Percentiles rank a stretch among this genome's conserved stretches.
phyloP scores from a whole-genome alignment of 2,797 vertebrate genomes.

The Anguilla marmorata region DNA sequence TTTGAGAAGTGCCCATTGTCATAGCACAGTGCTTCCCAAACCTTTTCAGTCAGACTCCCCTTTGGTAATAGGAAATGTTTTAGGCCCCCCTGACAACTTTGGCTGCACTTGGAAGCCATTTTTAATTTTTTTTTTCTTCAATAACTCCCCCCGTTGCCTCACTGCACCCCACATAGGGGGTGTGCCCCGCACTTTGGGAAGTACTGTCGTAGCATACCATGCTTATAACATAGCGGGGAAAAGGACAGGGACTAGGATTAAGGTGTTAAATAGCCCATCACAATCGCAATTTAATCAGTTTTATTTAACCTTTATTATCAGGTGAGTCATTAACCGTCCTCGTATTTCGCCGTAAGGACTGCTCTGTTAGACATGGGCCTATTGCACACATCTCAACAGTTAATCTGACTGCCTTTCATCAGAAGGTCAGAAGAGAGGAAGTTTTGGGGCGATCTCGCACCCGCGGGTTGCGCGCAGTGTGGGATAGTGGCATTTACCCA shows the following conservation, averaged over 20 bases:
- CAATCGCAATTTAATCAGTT: not conserved
- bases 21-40: not conserved
- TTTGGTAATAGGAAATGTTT: too few species aligned
- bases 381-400: constrained; percentile 39
- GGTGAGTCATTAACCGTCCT: constrained; percentile 29
- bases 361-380: constrained; percentile 54
- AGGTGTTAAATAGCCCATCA: not conserved
- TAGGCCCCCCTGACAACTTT: too few species aligned
- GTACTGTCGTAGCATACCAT: not conserved
- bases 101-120: too few species aligned
- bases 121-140: too few species aligned
- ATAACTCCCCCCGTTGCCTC: too few species aligned
- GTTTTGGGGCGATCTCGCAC: constrained; percentile 49
- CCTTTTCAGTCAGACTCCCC: too few species aligned
- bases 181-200: too few species aligned
- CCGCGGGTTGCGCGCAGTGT: constrained; percentile 64
- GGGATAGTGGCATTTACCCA: constrained; percentile 74
- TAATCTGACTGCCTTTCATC: constrained; percentile 46
- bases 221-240: not conserved
- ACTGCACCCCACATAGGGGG: too few species aligned
- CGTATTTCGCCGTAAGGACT: constrained; percentile 37
- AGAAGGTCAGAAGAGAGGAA: constrained; percentile 58
- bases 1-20: not conserved
- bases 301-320: constrained; percentile 12
- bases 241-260: not conserved